These are phyloP conservation scores for Atrichornis clamosus DNA, from an alignment of 2,113 vertebrate genomes.

Conservation along the genomic window DNA sequence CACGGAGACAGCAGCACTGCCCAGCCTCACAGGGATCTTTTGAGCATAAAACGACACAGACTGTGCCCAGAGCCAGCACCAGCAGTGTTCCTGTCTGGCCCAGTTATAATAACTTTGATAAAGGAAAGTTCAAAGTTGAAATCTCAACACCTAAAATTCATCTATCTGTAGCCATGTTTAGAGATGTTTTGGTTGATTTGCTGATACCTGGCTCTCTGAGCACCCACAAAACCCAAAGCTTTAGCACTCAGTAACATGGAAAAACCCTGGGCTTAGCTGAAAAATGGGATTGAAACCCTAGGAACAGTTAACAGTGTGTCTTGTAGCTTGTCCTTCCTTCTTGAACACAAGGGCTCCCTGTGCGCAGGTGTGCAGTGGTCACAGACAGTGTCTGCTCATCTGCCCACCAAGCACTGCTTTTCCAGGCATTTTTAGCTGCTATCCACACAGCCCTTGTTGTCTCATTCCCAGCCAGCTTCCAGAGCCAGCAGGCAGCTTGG, in stretches of 20 bases:
- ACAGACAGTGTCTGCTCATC: not conserved
- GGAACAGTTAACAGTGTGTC: not conserved
- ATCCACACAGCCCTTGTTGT: not conserved
- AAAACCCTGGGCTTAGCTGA: not conserved
- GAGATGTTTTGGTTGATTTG: not conserved
- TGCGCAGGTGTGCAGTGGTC: not conserved
- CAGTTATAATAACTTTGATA: not conserved
- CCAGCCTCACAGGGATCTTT: rapidly evolving
- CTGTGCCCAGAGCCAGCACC: not conserved
- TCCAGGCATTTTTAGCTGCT: not conserved
- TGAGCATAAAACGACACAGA: rapidly evolving
- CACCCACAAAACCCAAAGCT: not conserved
- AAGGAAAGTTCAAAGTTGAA: not conserved
- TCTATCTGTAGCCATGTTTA: not conserved
- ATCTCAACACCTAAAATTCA: not conserved
- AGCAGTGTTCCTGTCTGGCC: not conserved
- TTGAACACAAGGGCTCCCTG: not conserved
- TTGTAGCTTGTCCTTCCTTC: not conserved
- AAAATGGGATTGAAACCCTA: not conserved
- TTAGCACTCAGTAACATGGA: not conserved
- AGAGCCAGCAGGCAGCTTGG: not conserved
- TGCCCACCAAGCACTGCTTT: not conserved
- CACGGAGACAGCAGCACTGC: not conserved
- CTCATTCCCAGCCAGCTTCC: not conserved
- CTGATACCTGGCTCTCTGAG: not conserved